Evolutionary conservation across 2,113 vertebrate genomes (phyloP), one percentile per base, ranked within the genome.

Genomic region (Sakesphorus luctuosus): DNA sequence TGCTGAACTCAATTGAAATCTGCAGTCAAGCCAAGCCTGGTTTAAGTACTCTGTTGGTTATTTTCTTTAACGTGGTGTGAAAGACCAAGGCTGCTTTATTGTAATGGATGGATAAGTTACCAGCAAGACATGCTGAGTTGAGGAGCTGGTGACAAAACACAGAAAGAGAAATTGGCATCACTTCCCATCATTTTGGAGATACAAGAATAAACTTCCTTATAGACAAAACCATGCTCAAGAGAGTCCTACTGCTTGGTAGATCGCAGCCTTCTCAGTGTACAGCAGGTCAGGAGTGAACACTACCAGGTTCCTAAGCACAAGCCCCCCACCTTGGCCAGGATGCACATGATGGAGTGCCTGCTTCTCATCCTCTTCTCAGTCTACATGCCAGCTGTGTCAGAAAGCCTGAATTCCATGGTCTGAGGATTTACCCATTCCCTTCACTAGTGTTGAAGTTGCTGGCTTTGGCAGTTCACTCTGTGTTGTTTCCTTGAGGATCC

Each of bases 51-150:
- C 47, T 90, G 35, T 59, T 89, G 83, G 74, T 92, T 92, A 89
- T 96, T 96, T 93, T 93, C 82, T 95, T 95, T 94, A 90, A 84
- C 83, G 9, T 92, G 76, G 76, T 87, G 94, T 90, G 89, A 96
- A 94, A 90, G 89, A 93, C 83, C 61, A 87, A 81, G 52, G 47
- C 73, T 84, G 55, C 75, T 90, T 92, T 94, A 71, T 92, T 92
- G 88, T 35, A 74, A 11, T 69, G 63, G 75, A 76, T 81, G 91
- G 86, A 50, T 90, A 84, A 86, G 73, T 93, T 93, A 96, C 35
- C 68, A 93, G 52, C 83, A 92, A 89, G 83, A 65, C 94, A 72
- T 84, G 86, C 89, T 93, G 94, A 90, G 67, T 18, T 88, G 94
- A 94, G 50, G 50, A 92, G 38, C 44, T 94, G 94, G 84, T 91